These are phyloP conservation scores for Nerophis lumbriciformis DNA, from an alignment of 2,113 vertebrate species.

Conservation along the genomic window DNA sequence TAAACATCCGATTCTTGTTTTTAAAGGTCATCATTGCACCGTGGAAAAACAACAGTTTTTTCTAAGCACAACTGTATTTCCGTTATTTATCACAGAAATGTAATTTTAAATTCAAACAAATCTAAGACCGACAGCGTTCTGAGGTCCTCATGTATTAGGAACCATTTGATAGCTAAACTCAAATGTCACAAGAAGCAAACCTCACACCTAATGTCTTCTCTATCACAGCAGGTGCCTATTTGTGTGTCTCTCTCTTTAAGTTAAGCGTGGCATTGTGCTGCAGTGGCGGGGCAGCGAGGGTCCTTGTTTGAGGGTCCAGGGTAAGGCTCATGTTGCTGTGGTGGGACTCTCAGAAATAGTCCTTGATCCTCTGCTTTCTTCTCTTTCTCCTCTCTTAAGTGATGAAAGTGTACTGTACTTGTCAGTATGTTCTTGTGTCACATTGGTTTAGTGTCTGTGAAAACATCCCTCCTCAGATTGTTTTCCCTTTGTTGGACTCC, in stretches of 20 bases:
- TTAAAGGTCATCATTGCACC: too few species aligned
- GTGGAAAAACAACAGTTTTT: too few species aligned
- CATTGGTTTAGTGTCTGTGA: constrained; percentile 70
- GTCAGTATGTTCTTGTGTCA: constrained; percentile 64
- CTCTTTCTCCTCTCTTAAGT: constrained; percentile 52
- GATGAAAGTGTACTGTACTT: constrained; percentile 51
- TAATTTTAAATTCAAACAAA: too few species aligned
- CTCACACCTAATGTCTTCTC: constrained; percentile 68
- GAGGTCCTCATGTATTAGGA: too few species aligned
- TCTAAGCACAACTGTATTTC: too few species aligned
- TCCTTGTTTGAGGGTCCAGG: constrained; percentile 84
- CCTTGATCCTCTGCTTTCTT: constrained; percentile 60
- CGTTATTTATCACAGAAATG: too few species aligned
- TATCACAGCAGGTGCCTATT: constrained; percentile 93
- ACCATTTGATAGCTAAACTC: too few species aligned
- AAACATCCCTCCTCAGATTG: constrained; percentile 69
- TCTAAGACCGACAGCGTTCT: too few species aligned
- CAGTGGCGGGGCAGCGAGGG: constrained; percentile 73
- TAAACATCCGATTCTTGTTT: too few species aligned
- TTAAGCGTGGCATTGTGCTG: constrained; percentile 80
- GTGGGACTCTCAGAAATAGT: constrained; percentile 78
- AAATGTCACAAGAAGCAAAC: not conserved
- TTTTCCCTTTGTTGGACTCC: constrained; percentile 64
- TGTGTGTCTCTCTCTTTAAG: constrained; percentile 88
- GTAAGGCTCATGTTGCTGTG: constrained; percentile 90